These are phyloP conservation scores for Heliconius cydno DNA, from an alignment of 2,888 invertebrate genomes.

Conservation along the genomic window DNA sequence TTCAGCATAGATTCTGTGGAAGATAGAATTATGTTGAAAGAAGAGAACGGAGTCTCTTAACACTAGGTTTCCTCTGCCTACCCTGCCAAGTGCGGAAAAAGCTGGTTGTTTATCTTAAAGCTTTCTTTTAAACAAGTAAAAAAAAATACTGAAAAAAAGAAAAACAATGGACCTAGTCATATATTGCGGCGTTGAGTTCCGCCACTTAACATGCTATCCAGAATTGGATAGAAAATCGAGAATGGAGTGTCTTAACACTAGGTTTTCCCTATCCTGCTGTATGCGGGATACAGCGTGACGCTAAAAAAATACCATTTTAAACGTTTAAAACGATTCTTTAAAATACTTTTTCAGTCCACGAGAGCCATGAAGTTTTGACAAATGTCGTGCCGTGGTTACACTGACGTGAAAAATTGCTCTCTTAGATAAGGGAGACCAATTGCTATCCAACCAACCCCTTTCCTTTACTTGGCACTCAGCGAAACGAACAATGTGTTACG, in stretches of 20 bases:
- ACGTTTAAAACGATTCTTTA: conserved; percentile 6
- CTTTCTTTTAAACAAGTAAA: too few relatives aligned
- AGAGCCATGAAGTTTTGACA: conserved; percentile 67
- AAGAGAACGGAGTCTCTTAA: too few relatives aligned
- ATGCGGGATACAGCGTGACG: too few relatives aligned
- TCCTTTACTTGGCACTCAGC: conserved; percentile 29
- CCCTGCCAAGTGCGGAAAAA: too few relatives aligned
- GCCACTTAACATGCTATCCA: too few relatives aligned
- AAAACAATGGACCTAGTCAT: background rate
- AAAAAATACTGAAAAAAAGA: background rate
- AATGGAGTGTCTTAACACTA: too few relatives aligned
- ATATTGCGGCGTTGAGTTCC: background rate
- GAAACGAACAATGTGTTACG: conserved; percentile 27
- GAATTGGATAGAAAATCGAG: too few relatives aligned
- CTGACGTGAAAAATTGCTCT: conserved; percentile 79
- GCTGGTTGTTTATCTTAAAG: too few relatives aligned
- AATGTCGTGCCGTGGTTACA: conserved; percentile 71
- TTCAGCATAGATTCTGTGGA: too few relatives aligned
- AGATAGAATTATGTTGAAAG: too few relatives aligned
- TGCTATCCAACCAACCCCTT: conserved; percentile 60
- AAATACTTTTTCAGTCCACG: conserved; percentile 19
- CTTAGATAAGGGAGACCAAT: conserved; percentile 76
- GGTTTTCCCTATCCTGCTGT: too few relatives aligned
- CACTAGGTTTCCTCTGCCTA: too few relatives aligned
- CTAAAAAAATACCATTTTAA: background rate